Conservation (phyloP, 2,888 invertebrate genomes). For the Clusia tigrina region DNA sequence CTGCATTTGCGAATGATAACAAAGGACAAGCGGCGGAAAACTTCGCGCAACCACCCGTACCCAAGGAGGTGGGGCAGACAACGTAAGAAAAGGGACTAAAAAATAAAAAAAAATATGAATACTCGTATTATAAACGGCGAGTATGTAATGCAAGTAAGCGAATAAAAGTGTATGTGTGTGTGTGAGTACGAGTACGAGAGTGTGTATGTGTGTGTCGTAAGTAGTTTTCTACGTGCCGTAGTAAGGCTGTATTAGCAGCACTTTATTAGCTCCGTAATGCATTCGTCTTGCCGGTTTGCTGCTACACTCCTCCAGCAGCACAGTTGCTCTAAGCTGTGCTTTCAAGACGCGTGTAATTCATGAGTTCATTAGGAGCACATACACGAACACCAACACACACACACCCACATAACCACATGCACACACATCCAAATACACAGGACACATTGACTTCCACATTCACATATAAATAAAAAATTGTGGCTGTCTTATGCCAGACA, state of each 20-base stretch:
- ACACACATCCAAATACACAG: too few relatives aligned
- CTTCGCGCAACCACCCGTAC: neutral
- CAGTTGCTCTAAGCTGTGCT: slow-evolving; percentile 1
- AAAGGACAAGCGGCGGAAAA: slow-evolving; percentile 4
- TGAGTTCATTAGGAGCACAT: slow-evolving; percentile 6
- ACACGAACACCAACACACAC: too few relatives aligned
- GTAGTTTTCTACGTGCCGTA: slow-evolving; percentile 4
- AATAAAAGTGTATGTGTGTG: neutral
- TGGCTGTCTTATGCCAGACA: too few relatives aligned
- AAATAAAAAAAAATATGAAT: neutral
- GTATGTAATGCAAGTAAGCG: neutral
- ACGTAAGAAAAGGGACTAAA: neutral
- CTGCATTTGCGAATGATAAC: slow-evolving; percentile 18
- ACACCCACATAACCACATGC: too few relatives aligned
- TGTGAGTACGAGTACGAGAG: neutral
- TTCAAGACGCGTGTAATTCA: slow-evolving; percentile 7
- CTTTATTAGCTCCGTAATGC: slow-evolving; percentile 43
- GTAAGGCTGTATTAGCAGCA: slow-evolving; percentile 10
- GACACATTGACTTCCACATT: too few relatives aligned
- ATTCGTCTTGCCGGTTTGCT: slow-evolving; percentile 25
- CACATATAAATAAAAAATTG: too few relatives aligned
- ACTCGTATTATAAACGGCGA: neutral
- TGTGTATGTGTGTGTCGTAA: slow-evolving; percentile 2
- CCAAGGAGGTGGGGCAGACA: neutral
- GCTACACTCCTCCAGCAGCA: neutral